Base-by-base conservation (phyloP, 2,113 vertebrate genomes). In the Cyanocitta stelleri region DNA sequence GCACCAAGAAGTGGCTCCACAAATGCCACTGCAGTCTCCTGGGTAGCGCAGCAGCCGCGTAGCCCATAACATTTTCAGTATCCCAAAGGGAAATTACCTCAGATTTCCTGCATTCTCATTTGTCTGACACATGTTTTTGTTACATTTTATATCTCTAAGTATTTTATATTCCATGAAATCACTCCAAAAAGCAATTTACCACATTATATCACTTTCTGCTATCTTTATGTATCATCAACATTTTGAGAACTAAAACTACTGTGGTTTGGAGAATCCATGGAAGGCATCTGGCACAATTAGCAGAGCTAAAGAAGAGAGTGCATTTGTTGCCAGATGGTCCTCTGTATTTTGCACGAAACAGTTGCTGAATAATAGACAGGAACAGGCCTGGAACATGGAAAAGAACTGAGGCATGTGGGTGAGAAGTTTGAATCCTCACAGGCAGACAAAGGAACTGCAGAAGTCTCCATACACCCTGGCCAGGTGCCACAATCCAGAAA, bases 141-240 rank as follows among this genome's bases (percentile, higher is more conserved):
- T 96, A 79, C 56, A 85, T 89, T 94, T 89, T 96, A 72, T 93
- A 89, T 91, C 73, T 93, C 78, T 27, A 96, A 92, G 64, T 85
- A 72, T 75, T 95, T 85, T 87, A 77, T 90, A 75, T 75, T 92
- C 66, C 88, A 54, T 91, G 58, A 96, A 97, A 95, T 87, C 37
- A 15, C 62, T 96, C 95, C 96, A 96, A 93, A 96, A 96, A 94
- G 88, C 88, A 96, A 96, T 90, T 96, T 92, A 86, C 80, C 49
- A 82, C 88, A 75, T 92, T 78, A 90, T 90, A 89, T 93, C 93
- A 68, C 85, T 95, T 96, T 96, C 86, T 89, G 58, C 88, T 95
- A 96, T 96, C 96, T 97, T 96, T 82, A 74, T 24, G 33, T 81
- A 91, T 79, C 93, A 95, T 87, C 94, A 92, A 54, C 93, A 78